A percentile compares a stretch with the other conserved stretches of the same genome.
Evolutionary conservation across 2,888 invertebrate genomes (phyloP).

Genomic region (Phengaris alcon): DNA sequence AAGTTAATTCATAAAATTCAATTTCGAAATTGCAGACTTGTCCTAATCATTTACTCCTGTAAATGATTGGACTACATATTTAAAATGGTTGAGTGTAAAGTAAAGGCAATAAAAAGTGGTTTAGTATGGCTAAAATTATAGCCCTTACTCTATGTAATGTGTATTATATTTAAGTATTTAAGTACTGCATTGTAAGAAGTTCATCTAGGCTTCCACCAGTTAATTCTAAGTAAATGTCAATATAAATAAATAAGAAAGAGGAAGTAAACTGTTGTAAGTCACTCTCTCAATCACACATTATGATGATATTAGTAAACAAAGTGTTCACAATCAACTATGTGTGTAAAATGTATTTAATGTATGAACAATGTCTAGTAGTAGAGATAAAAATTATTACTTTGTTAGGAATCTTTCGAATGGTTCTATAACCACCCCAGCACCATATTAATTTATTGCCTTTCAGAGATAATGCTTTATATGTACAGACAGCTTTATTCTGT

Average conservation of each 20-base stretch:
- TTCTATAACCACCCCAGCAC: background rate
- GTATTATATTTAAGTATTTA: background rate
- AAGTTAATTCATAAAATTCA: background rate
- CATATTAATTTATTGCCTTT: background rate
- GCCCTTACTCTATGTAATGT: too few relatives aligned
- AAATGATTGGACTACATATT: background rate
- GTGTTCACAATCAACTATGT: background rate
- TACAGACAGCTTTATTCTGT: too few relatives aligned
- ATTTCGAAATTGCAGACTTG: background rate
- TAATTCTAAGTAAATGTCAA: background rate
- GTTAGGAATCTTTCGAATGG: background rate
- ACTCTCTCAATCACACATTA: background rate
- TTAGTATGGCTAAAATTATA: background rate
- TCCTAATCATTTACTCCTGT: background rate
- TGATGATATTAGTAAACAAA: too few relatives aligned
- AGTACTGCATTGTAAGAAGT: background rate
- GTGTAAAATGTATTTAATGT: too few relatives aligned
- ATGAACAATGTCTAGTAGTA: background rate
- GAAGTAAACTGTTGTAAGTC: background rate
- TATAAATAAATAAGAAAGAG: background rate
- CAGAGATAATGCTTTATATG: too few relatives aligned
- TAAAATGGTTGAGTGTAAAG: background rate
- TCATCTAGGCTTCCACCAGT: background rate
- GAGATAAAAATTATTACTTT: background rate
- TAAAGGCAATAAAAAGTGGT: background rate